These are phyloP conservation scores for Clanis bilineata DNA, from an alignment of 2,888 invertebrate species.

Conservation along the genomic window DNA sequence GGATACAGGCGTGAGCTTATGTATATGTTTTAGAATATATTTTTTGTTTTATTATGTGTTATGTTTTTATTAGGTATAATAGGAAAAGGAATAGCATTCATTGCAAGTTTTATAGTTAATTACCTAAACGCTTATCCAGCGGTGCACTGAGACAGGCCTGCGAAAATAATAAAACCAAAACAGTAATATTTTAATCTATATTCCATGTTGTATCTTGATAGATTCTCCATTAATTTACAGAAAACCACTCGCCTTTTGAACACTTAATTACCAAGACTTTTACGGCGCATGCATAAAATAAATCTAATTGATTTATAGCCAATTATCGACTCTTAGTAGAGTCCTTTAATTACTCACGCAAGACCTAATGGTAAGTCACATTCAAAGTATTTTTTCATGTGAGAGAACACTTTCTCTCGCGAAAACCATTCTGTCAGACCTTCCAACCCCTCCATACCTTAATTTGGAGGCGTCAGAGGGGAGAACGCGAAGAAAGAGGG, in stretches of 20 bases:
- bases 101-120: too few species aligned
- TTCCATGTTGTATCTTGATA: background rate
- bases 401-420: slow-evolving; percentile 6
- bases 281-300: background rate
- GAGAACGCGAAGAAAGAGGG: slow-evolving; percentile 1
- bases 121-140: too few species aligned
- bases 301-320: slow-evolving; percentile 2
- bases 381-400: slow-evolving; percentile 1
- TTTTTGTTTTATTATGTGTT: too few species aligned
- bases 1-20: too few species aligned
- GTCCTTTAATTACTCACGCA: slow-evolving; percentile 4
- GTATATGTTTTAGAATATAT: too few species aligned
- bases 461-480: background rate
- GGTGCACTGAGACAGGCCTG: too few species aligned
- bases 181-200: background rate
- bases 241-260: background rate
- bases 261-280: background rate
- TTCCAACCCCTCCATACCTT: background rate
- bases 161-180: background rate
- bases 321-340: background rate
- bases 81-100: too few species aligned
- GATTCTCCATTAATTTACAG: background rate
- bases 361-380: background rate
- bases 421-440: background rate
- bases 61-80: too few species aligned